Conservation (phyloP, 2,888 invertebrate species). For the Neuroscelio doddi region DNA sequence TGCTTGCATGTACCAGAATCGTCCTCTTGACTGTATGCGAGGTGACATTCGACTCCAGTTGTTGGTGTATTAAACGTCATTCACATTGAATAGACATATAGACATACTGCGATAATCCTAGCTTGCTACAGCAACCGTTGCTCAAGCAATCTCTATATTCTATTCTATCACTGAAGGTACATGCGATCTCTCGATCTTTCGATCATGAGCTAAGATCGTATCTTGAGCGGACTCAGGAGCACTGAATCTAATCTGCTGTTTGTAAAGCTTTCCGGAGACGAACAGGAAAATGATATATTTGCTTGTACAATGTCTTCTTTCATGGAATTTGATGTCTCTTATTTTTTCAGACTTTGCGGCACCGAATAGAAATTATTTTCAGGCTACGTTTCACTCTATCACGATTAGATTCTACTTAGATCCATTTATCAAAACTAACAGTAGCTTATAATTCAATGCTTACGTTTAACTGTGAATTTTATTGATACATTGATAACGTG, state of each 20-base stretch:
- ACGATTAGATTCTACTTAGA: too few relatives aligned
- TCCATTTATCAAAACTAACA: too few relatives aligned
- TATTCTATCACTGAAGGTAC: constrained; percentile 5
- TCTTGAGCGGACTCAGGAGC: constrained; percentile 31
- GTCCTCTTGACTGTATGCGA: constrained; percentile 35
- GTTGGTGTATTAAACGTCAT: constrained; percentile 44
- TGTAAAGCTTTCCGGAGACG: constrained; percentile 41
- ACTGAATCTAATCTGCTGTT: constrained; percentile 44
- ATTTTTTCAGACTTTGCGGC: too few relatives aligned
- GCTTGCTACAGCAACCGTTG: constrained; percentile 33
- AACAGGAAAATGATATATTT: constrained; percentile 41
- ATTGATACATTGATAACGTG: too few relatives aligned
- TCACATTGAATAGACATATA: constrained; percentile 42
- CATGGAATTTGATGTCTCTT: constrained; percentile 19
- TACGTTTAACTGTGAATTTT: too few relatives aligned
- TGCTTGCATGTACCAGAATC: constrained; percentile 48
- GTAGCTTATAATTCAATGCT: too few relatives aligned
- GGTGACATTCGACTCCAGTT: constrained; percentile 27
- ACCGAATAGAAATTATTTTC: too few relatives aligned
- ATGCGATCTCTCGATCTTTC: constrained; percentile 11
- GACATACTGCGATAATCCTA: constrained; percentile 48
- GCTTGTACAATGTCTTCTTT: constrained; percentile 25
- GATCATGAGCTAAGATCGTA: constrained; percentile 44
- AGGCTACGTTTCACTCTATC: too few relatives aligned
- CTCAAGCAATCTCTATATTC: constrained; percentile 40